Base-by-base conservation (phyloP, 2,113 vertebrate genomes). In the Lichenostomus cassidix region DNA sequence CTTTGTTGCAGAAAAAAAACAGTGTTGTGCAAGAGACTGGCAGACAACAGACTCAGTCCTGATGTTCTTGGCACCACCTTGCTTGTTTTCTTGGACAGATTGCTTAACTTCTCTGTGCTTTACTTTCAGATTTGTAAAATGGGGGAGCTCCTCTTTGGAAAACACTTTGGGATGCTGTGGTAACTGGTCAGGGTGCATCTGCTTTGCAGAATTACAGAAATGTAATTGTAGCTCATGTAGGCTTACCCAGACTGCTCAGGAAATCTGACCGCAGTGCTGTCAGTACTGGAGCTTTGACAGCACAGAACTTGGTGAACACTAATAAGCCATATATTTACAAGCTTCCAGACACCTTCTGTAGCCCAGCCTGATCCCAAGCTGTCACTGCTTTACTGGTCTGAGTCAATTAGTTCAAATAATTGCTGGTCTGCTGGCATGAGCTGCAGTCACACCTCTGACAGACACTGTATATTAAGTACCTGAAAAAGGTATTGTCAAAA, bases 131-230 rank as follows among this genome's bases (percentile, higher is more conserved):
- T 94, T 18, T 94, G 55, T 97, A 95, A 83, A 94, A 92, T 83
- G 84, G 90, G 96, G 92, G 71, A 96, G 65, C 85, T 90, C 79
- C 59, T 76, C 85, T 93, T 95, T 96, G 95, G 94, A 94, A 97
- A 95, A 62, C 91, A 80, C 92, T 96, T 91, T 95, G 93, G 95
- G 93, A 95, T 95, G 62, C 82, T 90, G 92, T 97, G 93, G 96
- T 95, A 97, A 95, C 95, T 74, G 79, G 85, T 88, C 86, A 96
- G 96, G 91, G 73, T 63, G n/a, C 64, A 89, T 78, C 69, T 81
- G 80, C 80, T 83, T 49, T 67, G 56, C 92, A 93, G 89, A 81
- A 68, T 77, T 50, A 71, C 69, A 92, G 44, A 77, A 83, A 37
- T 75, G 73, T 74, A 52, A 90, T 12, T 92, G 85, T 83, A 84